Evolutionary conservation across 2,797 vertebrate species (phyloP), one percentile per base, ranked within the genome.

Genomic region (Pseudotriccus pelzelni): DNA sequence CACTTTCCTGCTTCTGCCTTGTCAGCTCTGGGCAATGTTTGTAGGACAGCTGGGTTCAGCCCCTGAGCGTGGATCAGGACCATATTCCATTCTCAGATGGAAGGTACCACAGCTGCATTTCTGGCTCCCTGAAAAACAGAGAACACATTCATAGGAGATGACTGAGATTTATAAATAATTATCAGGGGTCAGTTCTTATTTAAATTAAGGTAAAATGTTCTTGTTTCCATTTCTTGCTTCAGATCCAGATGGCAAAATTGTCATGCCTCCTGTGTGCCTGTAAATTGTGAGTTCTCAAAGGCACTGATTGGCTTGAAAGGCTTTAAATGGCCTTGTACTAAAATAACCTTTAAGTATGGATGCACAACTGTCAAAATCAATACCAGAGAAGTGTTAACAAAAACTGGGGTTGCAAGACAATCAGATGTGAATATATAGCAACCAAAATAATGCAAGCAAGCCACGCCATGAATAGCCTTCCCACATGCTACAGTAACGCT

Each of bases 281-380:
- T 46, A 60, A 93, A 94, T 81, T 78, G 14, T 75, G 37, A 60
- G 20, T 91, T 90, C 46, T 94, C 79, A 94, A 86, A 89, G 62
- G 56, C 73, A 70, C 72, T 89, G 84, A 92, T 92, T 93, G 6
- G 3, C 37, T 87, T 89, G 67, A 85, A 92, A 96, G 68, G 36
- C 39, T 95, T 90, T 85, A 75, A 92, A 74, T 37, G 74, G 78
- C 46, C 70, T 89, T 80, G 46, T 67, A 52, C 72, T 53, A 89
- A 95, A 94, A 96, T 90, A 93, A 44, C n/a, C 36, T 84, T 74
- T 77, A 90, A 82, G 21, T 87, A 77, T 11, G 2, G 22, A 58
- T 80, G 60, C 60, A 92, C 46, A 78, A 89, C 87, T 84, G 69
- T 68, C 87, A 85, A 89, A 94, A 62, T 72, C 69, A 83, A 28